Evolutionary conservation across 2,113 vertebrate species (phyloP).

Genomic region (Clarias batrachus): DNA sequence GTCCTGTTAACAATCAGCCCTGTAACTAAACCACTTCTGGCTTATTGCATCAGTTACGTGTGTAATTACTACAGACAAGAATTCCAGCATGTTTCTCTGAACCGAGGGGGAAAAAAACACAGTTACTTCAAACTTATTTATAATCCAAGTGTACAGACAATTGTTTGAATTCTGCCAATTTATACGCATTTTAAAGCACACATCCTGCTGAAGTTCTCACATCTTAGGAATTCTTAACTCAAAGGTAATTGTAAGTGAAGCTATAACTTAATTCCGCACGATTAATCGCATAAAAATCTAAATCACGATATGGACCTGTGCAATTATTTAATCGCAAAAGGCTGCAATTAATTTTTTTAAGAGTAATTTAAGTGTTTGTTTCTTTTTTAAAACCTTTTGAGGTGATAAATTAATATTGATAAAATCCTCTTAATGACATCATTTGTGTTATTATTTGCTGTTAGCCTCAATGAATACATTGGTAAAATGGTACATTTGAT

Average conservation of each 20-base stretch:
- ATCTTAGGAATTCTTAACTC: background rate
- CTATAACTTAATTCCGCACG: too few species aligned
- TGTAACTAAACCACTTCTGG: constrained; percentile 44
- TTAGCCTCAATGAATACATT: too few species aligned
- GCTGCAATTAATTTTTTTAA: too few species aligned
- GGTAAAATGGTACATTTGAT: too few species aligned
- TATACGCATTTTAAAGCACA: background rate
- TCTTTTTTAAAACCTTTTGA: too few species aligned
- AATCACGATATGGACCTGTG: too few species aligned
- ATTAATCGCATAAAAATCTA: too few species aligned
- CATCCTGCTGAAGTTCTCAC: background rate
- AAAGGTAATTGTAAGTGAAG: background rate
- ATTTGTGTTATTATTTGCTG: too few species aligned
- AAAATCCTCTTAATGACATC: too few species aligned
- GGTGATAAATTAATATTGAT: too few species aligned
- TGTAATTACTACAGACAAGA: background rate
- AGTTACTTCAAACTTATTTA: background rate
- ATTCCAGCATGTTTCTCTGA: background rate
- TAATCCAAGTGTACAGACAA: background rate
- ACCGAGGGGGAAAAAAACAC: background rate
- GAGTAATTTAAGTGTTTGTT: too few species aligned
- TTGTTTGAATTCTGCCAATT: background rate
- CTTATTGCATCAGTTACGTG: constrained; percentile 42
- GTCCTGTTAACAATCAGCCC: constrained; percentile 38
- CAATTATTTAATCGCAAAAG: too few species aligned